Base-by-base conservation (phyloP, 2,888 invertebrate genomes). In the Catocala fraxini region DNA sequence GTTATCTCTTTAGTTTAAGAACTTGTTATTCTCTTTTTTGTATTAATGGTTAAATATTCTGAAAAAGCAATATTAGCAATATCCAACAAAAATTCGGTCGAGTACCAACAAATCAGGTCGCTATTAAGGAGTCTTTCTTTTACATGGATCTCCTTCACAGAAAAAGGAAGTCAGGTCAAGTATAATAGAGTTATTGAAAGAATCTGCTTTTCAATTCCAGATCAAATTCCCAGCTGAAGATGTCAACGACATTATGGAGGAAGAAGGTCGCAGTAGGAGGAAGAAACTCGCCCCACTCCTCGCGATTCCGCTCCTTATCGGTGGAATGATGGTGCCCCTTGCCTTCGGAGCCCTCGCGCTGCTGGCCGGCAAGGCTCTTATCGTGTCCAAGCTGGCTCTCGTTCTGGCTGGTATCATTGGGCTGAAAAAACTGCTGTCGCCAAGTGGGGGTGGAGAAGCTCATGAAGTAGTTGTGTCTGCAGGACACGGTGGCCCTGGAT, bases 331-430 rank as follows among this genome's bases (percentile, higher is more conserved):
- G 85, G 96, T 98, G 47, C 98, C 98, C 5, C 90, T 98, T 56
- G 97, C 97, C 3, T 96, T 97, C 65, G 98, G 97, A 63, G 97
- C 97, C 7, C 88, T 98, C 34, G 97, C 97, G 15, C 95, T 98
- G 55, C 87, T 98, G 59, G 97, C 98, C 48, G 98, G 98, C 74
- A 98, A 98, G 88, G 98, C 98, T 47, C 89, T 98, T 70, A 97
- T 98, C 76, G 97, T 98, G 52, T 97, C 97, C 71, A 98, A 98
- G 84, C 89, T 98, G 74, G 98, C 98, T 0, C 89, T 98, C 57
- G 97, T 97, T 0, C 91, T 98, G 54, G 97, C 98, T 63, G 97
- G 96, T 73, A 97, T 98, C 78, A 97, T 98, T 74, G 98, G 97
- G 4, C 93, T 98, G 87, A 98, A 97, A 95, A 98, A 98, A 81